These are phyloP conservation scores for Polypedilum vanderplanki DNA, from an alignment of 1,140 invertebrate genomes.

Conservation along the genomic window DNA sequence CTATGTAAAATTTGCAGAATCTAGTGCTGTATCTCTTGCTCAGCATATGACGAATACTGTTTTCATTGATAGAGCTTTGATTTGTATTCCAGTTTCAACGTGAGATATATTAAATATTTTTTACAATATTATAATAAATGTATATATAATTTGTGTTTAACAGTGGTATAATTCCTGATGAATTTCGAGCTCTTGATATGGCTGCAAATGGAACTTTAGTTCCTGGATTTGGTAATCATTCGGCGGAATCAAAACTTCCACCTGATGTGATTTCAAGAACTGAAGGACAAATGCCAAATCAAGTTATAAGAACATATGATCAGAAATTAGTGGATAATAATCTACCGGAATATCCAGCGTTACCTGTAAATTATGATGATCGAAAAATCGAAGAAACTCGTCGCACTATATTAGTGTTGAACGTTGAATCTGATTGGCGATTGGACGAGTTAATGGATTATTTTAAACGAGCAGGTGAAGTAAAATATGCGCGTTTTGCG, in stretches of 20 bases:
- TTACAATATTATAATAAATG: too few relatives aligned
- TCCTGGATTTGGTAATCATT: slow-evolving; percentile 57
- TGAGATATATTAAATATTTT: background rate
- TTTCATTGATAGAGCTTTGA: slow-evolving; percentile 94
- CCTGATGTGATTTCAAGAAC: slow-evolving; percentile 83
- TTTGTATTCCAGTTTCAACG: slow-evolving; percentile 82
- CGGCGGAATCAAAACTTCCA: slow-evolving; percentile 81
- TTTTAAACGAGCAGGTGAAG: slow-evolving; percentile 79
- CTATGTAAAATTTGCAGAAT: slow-evolving; percentile 93
- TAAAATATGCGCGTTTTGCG: slow-evolving; percentile 92
- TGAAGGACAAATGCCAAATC: slow-evolving; percentile 73
- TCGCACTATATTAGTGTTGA: slow-evolving; percentile 75
- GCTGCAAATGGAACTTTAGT: slow-evolving; percentile 80
- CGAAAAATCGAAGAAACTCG: slow-evolving; percentile 94
- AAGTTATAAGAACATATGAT: slow-evolving; percentile 85
- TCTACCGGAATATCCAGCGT: slow-evolving; percentile 83
- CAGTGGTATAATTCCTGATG: slow-evolving; percentile 84
- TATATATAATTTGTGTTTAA: too few relatives aligned
- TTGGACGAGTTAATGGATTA: slow-evolving; percentile 77
- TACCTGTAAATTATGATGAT: slow-evolving; percentile 84
- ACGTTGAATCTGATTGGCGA: slow-evolving; percentile 62
- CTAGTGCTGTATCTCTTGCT: slow-evolving; percentile 70
- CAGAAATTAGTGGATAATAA: slow-evolving; percentile 76
- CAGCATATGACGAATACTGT: slow-evolving; percentile 98
- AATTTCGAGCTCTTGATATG: slow-evolving; percentile 84